A percentile compares a stretch with the other conserved stretches of the same genome.
Evolutionary conservation across 1,140 invertebrate genomes (phyloP).

Genomic region (Leucophenga varia): DNA sequence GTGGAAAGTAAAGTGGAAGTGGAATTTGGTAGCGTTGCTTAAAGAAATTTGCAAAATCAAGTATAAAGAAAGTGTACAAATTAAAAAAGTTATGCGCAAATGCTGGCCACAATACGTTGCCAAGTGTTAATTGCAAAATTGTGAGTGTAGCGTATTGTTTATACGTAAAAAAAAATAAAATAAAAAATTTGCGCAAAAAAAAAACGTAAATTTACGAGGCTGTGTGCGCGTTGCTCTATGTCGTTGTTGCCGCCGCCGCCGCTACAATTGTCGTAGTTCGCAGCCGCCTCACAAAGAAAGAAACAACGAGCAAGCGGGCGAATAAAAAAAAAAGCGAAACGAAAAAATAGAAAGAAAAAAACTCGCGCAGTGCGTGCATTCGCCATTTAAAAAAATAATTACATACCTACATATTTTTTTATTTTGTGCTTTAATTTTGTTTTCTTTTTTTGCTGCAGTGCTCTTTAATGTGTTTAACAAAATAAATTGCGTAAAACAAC

Average conservation of each 20-base stretch:
- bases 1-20: constrained; percentile 33
- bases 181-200: constrained; percentile 43
- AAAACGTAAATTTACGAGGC: no score
- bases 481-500: no score
- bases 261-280: no score
- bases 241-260: constrained; percentile 28
- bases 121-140: constrained; percentile 28
- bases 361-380: constrained; percentile 19
- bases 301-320: constrained; percentile 24
- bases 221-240: no score
- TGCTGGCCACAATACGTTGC: constrained; percentile 9
- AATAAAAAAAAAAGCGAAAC: constrained; percentile 26
- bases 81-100: constrained; percentile 31
- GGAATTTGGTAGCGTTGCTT: constrained; percentile 56
- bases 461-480: no score
- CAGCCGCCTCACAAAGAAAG: constrained; percentile 31
- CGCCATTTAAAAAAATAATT: constrained; percentile 41
- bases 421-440: constrained; percentile 7
- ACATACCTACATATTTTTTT: constrained; percentile 43
- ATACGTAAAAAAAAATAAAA: constrained; percentile 41
- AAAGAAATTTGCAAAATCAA: constrained; percentile 43
- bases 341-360: constrained; percentile 18
- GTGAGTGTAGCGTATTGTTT: constrained; percentile 33
- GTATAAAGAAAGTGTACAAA: constrained; percentile 35
- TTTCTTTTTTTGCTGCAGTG: no score